Evolutionary conservation across 2,113 vertebrate genomes (phyloP).

Genomic region (Chascanopsetta lugubris): DNA sequence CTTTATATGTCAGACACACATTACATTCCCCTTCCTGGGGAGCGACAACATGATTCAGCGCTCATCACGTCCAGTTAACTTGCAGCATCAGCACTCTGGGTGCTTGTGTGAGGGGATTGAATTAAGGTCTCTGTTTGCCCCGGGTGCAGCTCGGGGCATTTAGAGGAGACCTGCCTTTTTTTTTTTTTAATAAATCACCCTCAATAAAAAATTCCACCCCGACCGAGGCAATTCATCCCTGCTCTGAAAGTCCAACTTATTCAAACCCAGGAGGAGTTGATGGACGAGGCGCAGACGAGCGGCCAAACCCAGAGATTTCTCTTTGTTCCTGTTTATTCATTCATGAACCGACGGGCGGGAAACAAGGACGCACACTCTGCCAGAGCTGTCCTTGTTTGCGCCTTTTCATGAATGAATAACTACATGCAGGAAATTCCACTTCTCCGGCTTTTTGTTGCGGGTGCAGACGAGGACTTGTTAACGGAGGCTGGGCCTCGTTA

Average conservation of each 20-base stretch:
- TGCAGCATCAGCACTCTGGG: too few species aligned
- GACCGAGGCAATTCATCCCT: slow-evolving; percentile 16
- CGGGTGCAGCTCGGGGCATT: neutral
- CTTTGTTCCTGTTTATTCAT: slow-evolving; percentile 68
- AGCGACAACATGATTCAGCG: too few species aligned
- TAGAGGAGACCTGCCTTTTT: neutral
- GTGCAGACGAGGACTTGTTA: slow-evolving; percentile 29
- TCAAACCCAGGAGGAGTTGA: slow-evolving; percentile 42
- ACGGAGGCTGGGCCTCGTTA: neutral
- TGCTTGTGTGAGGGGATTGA: neutral
- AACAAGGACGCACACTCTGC: slow-evolving; percentile 51
- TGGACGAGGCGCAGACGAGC: neutral
- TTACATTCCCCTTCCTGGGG: too few species aligned
- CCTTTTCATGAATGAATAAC: slow-evolving; percentile 72
- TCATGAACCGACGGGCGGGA: slow-evolving; percentile 54
- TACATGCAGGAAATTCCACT: slow-evolving; percentile 62
- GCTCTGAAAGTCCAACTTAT: slow-evolving; percentile 35
- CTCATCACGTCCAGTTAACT: too few species aligned
- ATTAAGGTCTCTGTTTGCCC: neutral
- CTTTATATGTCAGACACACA: too few species aligned
- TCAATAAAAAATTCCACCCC: slow-evolving; percentile 2
- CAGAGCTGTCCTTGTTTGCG: slow-evolving; percentile 73
- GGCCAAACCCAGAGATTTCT: slow-evolving; percentile 28
- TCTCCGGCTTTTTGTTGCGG: slow-evolving; percentile 1
- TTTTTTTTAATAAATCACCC: neutral